A percentile compares a stretch with the other conserved stretches of the same genome.
These are phyloP conservation scores for Dendrolimus punctatus DNA, from an alignment of 1,140 invertebrate genomes.

Conservation along the genomic window DNA sequence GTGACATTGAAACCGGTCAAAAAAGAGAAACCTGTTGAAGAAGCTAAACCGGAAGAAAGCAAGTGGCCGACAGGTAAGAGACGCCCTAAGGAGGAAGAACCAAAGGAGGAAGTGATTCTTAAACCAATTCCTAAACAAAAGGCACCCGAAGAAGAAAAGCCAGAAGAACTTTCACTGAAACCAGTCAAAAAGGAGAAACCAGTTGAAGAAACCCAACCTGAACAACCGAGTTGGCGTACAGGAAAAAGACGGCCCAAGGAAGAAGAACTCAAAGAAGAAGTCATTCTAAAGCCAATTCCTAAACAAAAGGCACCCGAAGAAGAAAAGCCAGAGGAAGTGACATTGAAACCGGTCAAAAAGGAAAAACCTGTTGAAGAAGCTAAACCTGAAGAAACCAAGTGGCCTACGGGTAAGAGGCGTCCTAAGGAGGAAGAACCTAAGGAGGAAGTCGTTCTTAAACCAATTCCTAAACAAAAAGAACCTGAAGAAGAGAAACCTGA, in stretches of 20 bases:
- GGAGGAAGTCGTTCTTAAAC: constrained; percentile 37
- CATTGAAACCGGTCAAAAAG: constrained; percentile 35
- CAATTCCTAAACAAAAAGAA: constrained; percentile 20
- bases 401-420: constrained; percentile 51
- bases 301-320: constrained; percentile 9
- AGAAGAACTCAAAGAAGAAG: constrained; percentile 13
- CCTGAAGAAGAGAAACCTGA: constrained; percentile 19
- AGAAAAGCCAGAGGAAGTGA: constrained; percentile 17
- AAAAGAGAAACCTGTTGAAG: constrained; percentile 31
- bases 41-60: constrained; percentile 42
- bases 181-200: constrained; percentile 7
- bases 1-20: constrained; percentile 44
- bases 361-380: constrained; percentile 15
- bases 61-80: constrained; percentile 57
- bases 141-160: constrained; percentile 8
- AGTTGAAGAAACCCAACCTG: constrained; percentile 4
- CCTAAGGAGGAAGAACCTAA: constrained; percentile 51
- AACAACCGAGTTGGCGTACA: constrained; percentile 10
- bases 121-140: constrained; percentile 13
- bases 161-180: constrained; percentile 7
- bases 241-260: constrained; percentile 10
- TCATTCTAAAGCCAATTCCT: constrained; percentile 32
- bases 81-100: constrained; percentile 42
- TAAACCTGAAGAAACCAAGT: constrained; percentile 52
- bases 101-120: constrained; percentile 46